A percentile compares a stretch with the other conserved stretches of the same genome.
Evolutionary conservation across 2,113 vertebrate genomes (phyloP).

Genomic region (Microcebus murinus): DNA sequence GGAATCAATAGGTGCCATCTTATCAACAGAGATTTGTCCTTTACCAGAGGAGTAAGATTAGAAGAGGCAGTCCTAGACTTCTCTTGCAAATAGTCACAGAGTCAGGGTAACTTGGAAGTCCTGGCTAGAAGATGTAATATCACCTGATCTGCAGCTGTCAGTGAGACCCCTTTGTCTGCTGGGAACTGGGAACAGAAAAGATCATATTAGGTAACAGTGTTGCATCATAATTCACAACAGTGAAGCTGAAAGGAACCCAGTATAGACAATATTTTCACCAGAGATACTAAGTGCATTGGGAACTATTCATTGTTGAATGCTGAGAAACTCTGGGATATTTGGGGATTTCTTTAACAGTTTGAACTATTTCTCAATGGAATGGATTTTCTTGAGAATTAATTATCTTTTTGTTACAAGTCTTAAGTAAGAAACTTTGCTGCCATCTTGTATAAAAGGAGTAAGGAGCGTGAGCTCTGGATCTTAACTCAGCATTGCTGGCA

Average conservation of each 20-base stretch:
- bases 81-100: neutral
- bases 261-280: neutral
- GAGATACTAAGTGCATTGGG: neutral
- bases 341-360: neutral
- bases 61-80: neutral
- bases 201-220: neutral
- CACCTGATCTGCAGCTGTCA: neutral
- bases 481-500: neutral
- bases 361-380: neutral
- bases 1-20: neutral
- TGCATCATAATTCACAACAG: neutral
- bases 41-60: neutral
- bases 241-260: too few relatives aligned
- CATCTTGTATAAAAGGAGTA: neutral
- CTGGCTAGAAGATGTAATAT: neutral
- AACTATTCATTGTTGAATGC: neutral
- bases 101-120: neutral
- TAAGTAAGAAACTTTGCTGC: neutral
- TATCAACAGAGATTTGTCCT: neutral
- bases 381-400: neutral
- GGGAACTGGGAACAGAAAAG: neutral
- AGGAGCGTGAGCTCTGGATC: neutral
- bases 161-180: neutral
- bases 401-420: neutral
- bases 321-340: neutral